phyloP scores from a whole-genome alignment of 35 echinoderm and acorn worm species.

The Ptychodera flava region DNA sequence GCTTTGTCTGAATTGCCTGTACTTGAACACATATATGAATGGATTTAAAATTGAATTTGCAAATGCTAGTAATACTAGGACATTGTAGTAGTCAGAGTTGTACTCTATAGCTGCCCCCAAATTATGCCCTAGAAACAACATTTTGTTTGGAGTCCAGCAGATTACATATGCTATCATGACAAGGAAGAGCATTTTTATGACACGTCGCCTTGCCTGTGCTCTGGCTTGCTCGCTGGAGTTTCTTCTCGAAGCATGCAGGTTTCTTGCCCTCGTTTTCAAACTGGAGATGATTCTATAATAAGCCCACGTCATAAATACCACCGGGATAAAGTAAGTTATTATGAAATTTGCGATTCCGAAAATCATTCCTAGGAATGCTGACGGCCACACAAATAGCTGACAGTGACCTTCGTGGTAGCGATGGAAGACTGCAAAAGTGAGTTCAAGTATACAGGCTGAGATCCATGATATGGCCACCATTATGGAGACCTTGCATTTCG shows the following conservation, averaged over 20 bases:
- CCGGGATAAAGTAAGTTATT: not conserved
- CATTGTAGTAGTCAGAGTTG: not conserved
- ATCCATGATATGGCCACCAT: not conserved
- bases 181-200: not conserved
- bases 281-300: not conserved
- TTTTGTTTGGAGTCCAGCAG: not conserved
- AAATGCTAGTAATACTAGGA: not conserved
- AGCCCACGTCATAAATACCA: not conserved
- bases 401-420: not conserved
- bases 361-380: not conserved
- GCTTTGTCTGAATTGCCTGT: not conserved
- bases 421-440: not conserved
- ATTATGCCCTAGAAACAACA: not conserved
- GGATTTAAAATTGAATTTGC: not conserved
- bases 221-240: not conserved
- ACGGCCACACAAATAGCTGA: not conserved
- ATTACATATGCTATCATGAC: not conserved
- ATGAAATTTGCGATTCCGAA: not conserved
- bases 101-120: not conserved
- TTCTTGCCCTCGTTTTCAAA: not conserved
- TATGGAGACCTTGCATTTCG: not conserved
- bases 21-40: not conserved
- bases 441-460: not conserved
- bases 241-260: not conserved
- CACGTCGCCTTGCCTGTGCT: not conserved